Evolutionary conservation across 2,888 invertebrate genomes (phyloP), one percentile per base, ranked within the genome.

Genomic region (Gasteruption jaculator): DNA sequence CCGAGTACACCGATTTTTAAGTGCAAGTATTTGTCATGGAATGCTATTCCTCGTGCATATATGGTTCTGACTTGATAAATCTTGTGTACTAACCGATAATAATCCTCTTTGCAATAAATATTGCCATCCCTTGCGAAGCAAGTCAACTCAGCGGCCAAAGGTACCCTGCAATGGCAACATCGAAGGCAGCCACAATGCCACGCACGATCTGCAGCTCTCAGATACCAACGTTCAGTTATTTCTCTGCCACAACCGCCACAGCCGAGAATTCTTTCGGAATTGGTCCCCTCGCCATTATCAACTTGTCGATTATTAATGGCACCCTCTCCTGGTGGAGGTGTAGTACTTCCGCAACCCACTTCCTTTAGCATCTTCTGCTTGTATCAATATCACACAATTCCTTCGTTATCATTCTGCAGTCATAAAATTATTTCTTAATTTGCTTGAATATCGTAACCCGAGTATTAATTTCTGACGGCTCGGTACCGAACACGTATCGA

Each of bases 101-200:
- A 94, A 72, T 94, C 93, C 61, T 91, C 91, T 68, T 91, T 91
- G 78, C 93, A 94, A 73, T 90, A 93, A 58, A 93, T 91, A 68
- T 86, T 85, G 38, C 91, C 90, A 60, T 91, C 90, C 51, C 90
- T 76, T 7, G 89, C 85, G 71, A 91, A 94, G 73, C 93, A 93
- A 54, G 91, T 90, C 49, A 87, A 76, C 65, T 92, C 89, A 5
- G 87, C 80, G 69, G 91, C 91, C 49, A 94, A 76, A 5, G 88
- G 85, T 51, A 87, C 74, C 42, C 86, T 83, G 67, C 93, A 93
- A 65, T 89, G 86, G 70, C 84, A 85, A 73, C 92, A 93, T 53
- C 80, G 77, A 42, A 92, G 79, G 64, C 92, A 93, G 43, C 81
- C 76, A 35, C 85, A 85, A 68, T 93, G 93, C 92, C 92, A 93